Percentiles rank a stretch among this genome's conserved stretches.
phyloP scores from a whole-genome alignment of 1,140 invertebrate genomes.

The Nixonia krombeini region DNA sequence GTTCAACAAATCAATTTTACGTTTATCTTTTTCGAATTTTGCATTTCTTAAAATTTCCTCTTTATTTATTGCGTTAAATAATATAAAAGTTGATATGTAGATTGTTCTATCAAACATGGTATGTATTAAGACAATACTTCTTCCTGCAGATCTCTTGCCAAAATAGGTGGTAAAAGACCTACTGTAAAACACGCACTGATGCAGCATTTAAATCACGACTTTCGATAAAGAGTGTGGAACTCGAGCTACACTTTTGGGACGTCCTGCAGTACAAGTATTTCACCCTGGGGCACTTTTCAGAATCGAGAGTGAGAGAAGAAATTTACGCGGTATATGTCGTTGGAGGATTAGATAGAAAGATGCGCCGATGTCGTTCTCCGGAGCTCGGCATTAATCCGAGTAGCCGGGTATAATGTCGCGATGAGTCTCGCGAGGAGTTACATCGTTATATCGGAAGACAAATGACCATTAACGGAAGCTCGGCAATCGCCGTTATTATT shows the following conservation, averaged over 20 bases:
- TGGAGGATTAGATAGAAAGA: constrained; percentile 35
- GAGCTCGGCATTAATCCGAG: constrained; percentile 35
- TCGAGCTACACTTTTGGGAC: constrained; percentile 19
- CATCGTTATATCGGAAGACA: constrained; percentile 16
- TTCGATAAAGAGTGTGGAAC: constrained; percentile 30
- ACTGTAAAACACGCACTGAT: constrained; percentile 16
- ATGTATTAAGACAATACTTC: no score
- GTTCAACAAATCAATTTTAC: background rate
- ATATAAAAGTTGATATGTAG: no score
- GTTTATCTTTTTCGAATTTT: background rate
- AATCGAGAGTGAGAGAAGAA: constrained; percentile 21
- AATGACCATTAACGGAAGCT: constrained; percentile 27
- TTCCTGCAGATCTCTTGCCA: no score
- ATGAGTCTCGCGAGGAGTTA: constrained; percentile 32
- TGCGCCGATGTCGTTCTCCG: constrained; percentile 17
- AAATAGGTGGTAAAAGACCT: no score
- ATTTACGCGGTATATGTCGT: constrained; percentile 37
- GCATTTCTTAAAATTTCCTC: no score
- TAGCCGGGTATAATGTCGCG: constrained; percentile 28
- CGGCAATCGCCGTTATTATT: background rate
- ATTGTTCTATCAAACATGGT: no score
- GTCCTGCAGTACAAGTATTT: constrained; percentile 20
- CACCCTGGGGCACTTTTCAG: constrained; percentile 27
- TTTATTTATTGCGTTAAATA: no score
- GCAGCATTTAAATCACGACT: constrained; percentile 36